These are phyloP conservation scores for Liparis tanakae DNA, from an alignment of 2,797 vertebrate genomes.

Conservation along the genomic window DNA sequence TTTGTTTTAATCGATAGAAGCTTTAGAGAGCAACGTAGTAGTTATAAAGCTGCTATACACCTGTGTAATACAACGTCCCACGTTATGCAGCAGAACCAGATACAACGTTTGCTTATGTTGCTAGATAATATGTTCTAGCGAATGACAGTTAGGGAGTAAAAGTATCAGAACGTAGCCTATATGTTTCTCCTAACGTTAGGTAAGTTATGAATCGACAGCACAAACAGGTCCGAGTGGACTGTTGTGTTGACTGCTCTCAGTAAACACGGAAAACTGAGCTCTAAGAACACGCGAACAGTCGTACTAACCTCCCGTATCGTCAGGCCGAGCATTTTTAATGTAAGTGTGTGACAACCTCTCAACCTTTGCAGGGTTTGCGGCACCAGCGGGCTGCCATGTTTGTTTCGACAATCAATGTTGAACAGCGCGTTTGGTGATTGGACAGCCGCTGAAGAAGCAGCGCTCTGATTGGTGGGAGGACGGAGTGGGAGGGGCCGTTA, in stretches of 20 bases:
- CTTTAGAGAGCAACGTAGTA: not conserved
- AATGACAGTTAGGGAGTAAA: too few relatives aligned
- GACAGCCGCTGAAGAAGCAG: constrained; percentile 9
- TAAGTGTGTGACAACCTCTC: not conserved
- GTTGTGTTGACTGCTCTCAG: not conserved
- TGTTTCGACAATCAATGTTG: not conserved
- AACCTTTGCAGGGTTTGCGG: constrained; percentile 32
- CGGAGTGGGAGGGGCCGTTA: not conserved
- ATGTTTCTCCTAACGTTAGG: not conserved
- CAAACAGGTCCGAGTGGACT: not conserved
- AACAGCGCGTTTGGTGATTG: constrained; percentile 81
- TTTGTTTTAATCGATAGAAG: not conserved
- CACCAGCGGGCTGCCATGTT: constrained; percentile 86
- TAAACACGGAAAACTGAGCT: not conserved
- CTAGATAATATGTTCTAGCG: not conserved
- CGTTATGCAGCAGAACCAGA: not conserved
- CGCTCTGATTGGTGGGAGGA: constrained; percentile 69
- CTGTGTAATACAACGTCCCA: too few relatives aligned
- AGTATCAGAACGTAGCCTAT: too few relatives aligned
- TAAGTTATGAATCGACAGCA: not conserved
- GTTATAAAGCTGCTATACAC: not conserved
- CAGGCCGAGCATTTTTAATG: constrained; percentile 82
- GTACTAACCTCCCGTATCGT: constrained; percentile 89
- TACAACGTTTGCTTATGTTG: not conserved
- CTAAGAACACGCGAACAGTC: accelerated